Evolutionary conservation across 2,797 vertebrate species (phyloP), one percentile per base, ranked within the genome.

Genomic region (Knipowitschia caucasica): DNA sequence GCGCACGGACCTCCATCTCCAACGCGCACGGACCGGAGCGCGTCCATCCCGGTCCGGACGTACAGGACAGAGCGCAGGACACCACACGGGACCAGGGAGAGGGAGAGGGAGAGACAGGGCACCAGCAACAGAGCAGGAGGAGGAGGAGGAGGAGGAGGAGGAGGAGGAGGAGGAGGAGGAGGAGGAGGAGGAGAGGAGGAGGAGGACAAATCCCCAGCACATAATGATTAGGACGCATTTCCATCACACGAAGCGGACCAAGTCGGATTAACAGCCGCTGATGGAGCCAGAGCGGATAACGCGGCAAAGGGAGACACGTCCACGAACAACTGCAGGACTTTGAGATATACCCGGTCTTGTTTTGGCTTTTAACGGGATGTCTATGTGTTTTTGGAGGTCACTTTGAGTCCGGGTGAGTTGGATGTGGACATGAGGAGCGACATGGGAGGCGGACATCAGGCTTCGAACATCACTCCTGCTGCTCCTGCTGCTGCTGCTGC

Each of bases 151-250:
- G 53, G 64, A 50, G 43, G 12, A 18, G 24, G 59, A 46, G 50
- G 27, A 61, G 51, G 65, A 68, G 23, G 39, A 42, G 55, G 75
- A 75, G 10, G 36, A 39, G 18, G 9, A 38, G 17, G 15, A 36
- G 35, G 18, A 20, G 36, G 4, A 20, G 5, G 36, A 20, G 18
- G 66, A 63, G 47, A 64, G 71, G 65, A 69, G 4, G 73, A 61
- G 75, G 26, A 68, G 79, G 77, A 89, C 90, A 91, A 91, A 91
- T 88, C 89, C 89, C 88, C 82, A 88, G 87, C 82, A 88, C 89
- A 88, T 85, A 80, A 86, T 89, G 86, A 91, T 91, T 85, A 85
- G 81, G 79, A 85, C 88, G 87, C 90, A 90, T 75, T 85, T 73
- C 85, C 83, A 80, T 89, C 85, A 89, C 83, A 86, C 53, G 62